A percentile compares a stretch with the other conserved stretches of the same genome.
Conservation (phyloP, 1,140 invertebrate genomes). For the Pseudomyrmex flavicornis region DNA sequence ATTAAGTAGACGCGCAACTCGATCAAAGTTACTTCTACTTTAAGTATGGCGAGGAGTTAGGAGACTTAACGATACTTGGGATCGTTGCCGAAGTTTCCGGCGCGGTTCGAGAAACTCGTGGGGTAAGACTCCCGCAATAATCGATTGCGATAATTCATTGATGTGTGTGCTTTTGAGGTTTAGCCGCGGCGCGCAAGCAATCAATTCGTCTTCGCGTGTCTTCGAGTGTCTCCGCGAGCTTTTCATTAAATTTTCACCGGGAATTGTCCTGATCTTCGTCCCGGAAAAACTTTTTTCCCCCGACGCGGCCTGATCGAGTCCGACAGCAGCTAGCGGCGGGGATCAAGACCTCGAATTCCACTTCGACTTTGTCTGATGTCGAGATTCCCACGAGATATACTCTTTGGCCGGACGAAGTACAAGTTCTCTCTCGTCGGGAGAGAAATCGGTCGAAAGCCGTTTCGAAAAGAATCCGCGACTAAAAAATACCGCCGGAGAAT, state of each 20-base stretch:
- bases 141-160: slow-evolving; percentile 67
- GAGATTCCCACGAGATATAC: slow-evolving; percentile 68
- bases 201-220: slow-evolving; percentile 55
- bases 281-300: slow-evolving; percentile 33
- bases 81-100: slow-evolving; percentile 1
- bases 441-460: slow-evolving; percentile 55
- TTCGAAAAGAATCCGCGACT: not conserved
- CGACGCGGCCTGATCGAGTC: not conserved
- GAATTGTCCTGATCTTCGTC: slow-evolving; percentile 71
- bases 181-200: slow-evolving; percentile 55
- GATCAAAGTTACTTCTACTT: not conserved
- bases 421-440: slow-evolving; percentile 20
- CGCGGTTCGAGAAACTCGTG: not conserved
- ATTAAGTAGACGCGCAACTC: too few species aligned
- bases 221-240: slow-evolving; percentile 37
- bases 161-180: slow-evolving; percentile 66
- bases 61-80: not conserved
- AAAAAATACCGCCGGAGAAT: not conserved
- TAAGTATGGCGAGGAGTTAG: not conserved
- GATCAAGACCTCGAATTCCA: slow-evolving; percentile 62
- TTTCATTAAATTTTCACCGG: slow-evolving; percentile 77
- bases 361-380: slow-evolving; percentile 61
- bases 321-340: slow-evolving; percentile 60
- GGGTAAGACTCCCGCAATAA: not conserved
- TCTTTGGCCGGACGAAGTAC: not conserved